Percentiles rank a stretch among this genome's conserved stretches.
These are phyloP conservation scores for Neria commutata DNA, from an alignment of 2,888 invertebrate genomes.

Conservation along the genomic window DNA sequence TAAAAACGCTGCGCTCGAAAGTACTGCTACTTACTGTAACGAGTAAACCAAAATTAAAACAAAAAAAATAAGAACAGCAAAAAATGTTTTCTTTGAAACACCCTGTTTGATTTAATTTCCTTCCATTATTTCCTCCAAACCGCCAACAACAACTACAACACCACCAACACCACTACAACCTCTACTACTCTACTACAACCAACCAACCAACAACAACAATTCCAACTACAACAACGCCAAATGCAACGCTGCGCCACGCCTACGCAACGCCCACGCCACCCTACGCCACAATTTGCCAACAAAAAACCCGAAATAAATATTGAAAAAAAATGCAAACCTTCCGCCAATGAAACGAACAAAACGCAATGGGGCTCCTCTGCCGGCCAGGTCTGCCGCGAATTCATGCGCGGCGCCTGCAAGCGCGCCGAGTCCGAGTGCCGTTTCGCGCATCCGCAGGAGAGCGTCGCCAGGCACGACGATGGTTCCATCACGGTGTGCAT, in stretches of 20 bases:
- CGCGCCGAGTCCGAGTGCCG: constrained; percentile 97
- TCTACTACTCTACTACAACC: constrained; percentile 51
- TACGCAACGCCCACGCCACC: no score
- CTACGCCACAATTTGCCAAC: constrained; percentile 21
- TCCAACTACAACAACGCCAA: constrained; percentile 7
- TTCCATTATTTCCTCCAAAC: constrained; percentile 50
- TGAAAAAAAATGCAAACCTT: constrained; percentile 28
- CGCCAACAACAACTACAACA: constrained; percentile 32
- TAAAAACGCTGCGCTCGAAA: neutral
- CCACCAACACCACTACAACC: constrained; percentile 39
- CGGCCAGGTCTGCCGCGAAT: constrained; percentile 98
- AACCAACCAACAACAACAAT: constrained; percentile 23
- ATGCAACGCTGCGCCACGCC: neutral
- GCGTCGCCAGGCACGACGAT: constrained; percentile 95
- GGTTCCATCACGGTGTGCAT: constrained; percentile 99
- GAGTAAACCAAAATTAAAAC: neutral
- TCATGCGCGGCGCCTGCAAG: constrained; percentile 98
- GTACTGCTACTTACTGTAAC: neutral
- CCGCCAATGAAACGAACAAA: constrained; percentile 32
- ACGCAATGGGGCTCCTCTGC: constrained; percentile 49
- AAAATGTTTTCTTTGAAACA: neutral
- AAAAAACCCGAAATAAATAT: constrained; percentile 30
- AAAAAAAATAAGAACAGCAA: neutral
- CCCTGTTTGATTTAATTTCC: constrained; percentile 53
- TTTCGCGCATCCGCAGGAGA: constrained; percentile 98